Percentiles rank a stretch among this genome's conserved stretches.
Evolutionary conservation across 1,140 invertebrate genomes (phyloP).

Genomic region (Diplogasteroides magnus): DNA sequence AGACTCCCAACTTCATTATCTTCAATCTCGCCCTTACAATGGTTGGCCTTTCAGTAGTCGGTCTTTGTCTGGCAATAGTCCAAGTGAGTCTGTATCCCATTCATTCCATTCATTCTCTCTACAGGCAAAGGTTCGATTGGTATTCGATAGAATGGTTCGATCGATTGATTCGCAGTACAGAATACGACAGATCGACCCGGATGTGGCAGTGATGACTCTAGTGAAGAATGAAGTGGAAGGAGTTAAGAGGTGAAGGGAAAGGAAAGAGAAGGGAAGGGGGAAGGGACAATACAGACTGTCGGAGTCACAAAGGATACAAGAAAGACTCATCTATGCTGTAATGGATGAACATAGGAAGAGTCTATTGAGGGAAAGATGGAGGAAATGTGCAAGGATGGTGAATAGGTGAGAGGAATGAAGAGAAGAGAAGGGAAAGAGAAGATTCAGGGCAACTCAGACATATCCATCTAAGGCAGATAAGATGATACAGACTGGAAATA

Average conservation of each 20-base stretch:
- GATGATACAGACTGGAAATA: slow-evolving; percentile 27
- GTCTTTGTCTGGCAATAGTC: slow-evolving; percentile 25
- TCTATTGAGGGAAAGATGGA: slow-evolving; percentile 26
- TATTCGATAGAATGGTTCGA: slow-evolving; percentile 26
- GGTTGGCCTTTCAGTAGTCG: slow-evolving; percentile 28
- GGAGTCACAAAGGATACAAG: slow-evolving; percentile 20
- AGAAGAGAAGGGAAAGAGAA: not conserved
- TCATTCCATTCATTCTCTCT: slow-evolving; percentile 1
- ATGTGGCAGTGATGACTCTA: slow-evolving; percentile 29
- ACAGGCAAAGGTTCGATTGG: slow-evolving; percentile 26
- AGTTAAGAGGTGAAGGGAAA: slow-evolving; percentile 14
- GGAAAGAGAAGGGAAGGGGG: not conserved
- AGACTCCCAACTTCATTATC: slow-evolving; percentile 32
- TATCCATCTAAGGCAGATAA: slow-evolving; percentile 27
- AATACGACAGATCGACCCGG: slow-evolving; percentile 29
- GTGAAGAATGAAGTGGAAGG: slow-evolving; percentile 26
- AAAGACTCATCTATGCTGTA: slow-evolving; percentile 23
- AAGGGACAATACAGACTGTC: slow-evolving; percentile 5
- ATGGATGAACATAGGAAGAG: slow-evolving; percentile 29
- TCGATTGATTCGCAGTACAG: slow-evolving; percentile 28
- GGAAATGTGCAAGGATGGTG: slow-evolving; percentile 17
- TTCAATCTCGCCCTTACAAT: slow-evolving; percentile 28
- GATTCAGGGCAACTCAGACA: slow-evolving; percentile 28
- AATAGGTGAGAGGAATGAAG: slow-evolving; percentile 11
- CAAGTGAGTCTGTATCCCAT: slow-evolving; percentile 1